Conservation (phyloP, 30 jellyfish, hydroid and myxozoan genomes). For the Hydractinia symbiolongicarpus region DNA sequence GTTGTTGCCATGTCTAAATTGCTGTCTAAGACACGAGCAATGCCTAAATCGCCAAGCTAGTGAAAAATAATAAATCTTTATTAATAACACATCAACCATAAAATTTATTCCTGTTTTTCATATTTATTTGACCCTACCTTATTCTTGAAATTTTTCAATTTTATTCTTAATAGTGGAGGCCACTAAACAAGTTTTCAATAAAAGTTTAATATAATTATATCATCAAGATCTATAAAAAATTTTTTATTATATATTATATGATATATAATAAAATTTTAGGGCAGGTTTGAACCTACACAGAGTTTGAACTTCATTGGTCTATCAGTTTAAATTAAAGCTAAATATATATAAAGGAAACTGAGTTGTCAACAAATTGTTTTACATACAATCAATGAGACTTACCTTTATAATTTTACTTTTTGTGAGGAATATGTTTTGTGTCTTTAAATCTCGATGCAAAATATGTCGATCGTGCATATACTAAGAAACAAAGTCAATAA, state of each 20-base stretch:
- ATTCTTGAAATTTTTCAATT: no score
- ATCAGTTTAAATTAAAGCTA: no score
- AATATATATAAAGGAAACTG: no score
- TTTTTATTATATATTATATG: neutral
- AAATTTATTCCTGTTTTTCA: no score
- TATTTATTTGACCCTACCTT: no score
- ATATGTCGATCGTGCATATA: conserved; percentile 92
- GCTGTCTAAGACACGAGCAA: conserved; percentile 92
- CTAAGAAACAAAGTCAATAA: conserved; percentile 24
- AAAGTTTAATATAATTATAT: no score
- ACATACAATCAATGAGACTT: neutral
- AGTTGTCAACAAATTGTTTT: neutral
- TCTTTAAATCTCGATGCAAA: conserved; percentile 86
- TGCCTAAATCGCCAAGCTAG: conserved; percentile 95
- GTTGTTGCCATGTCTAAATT: conserved; percentile 97
- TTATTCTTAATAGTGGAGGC: no score
- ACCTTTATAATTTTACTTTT: conserved; percentile 93
- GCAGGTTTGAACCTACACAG: no score
- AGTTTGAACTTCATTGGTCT: no score
- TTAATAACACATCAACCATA: no score
- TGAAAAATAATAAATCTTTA: neutral
- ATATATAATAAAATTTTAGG: no score
- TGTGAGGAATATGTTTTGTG: conserved; percentile 87
- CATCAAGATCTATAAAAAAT: neutral
- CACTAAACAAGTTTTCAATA: no score